Conservation (phyloP, 2,113 vertebrate genomes). For the Antechinus flavipes region DNA sequence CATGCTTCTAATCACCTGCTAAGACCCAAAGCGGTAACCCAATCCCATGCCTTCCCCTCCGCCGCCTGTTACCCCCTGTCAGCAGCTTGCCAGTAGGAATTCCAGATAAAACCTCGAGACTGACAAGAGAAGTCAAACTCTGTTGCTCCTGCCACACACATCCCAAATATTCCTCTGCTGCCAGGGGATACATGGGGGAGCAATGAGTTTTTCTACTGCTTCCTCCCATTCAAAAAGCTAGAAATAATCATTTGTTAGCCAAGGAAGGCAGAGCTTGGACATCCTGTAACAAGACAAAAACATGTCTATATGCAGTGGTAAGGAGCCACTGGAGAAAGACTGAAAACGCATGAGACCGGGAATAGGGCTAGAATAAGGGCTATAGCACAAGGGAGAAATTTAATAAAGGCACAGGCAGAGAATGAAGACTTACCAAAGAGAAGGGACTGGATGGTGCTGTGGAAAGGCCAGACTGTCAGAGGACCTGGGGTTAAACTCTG, state of each 20-base stretch:
- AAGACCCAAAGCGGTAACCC: not conserved
- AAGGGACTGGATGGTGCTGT: not conserved
- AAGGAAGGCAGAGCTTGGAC: not conserved
- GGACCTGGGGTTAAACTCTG: no score
- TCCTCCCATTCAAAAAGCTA: not conserved
- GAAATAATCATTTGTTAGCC: not conserved
- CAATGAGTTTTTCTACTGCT: not conserved
- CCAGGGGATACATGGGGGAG: not conserved
- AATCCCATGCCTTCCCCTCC: not conserved
- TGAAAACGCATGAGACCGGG: not conserved
- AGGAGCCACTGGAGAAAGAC: not conserved
- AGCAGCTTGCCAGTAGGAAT: not conserved
- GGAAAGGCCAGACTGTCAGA: no score
- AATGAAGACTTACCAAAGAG: not conserved
- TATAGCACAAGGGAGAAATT: not conserved
- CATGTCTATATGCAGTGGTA: no score
- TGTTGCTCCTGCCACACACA: not conserved
- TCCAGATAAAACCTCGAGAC: no score
- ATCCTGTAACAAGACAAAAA: no score
- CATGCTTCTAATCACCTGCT: not conserved
- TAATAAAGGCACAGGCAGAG: not conserved
- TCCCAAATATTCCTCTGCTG: not conserved
- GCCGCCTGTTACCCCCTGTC: no score
- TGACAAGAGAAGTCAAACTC: not conserved
- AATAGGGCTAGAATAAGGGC: not conserved